Base-by-base conservation (phyloP, 1,140 invertebrate species). In the Dendrolimus punctatus region DNA sequence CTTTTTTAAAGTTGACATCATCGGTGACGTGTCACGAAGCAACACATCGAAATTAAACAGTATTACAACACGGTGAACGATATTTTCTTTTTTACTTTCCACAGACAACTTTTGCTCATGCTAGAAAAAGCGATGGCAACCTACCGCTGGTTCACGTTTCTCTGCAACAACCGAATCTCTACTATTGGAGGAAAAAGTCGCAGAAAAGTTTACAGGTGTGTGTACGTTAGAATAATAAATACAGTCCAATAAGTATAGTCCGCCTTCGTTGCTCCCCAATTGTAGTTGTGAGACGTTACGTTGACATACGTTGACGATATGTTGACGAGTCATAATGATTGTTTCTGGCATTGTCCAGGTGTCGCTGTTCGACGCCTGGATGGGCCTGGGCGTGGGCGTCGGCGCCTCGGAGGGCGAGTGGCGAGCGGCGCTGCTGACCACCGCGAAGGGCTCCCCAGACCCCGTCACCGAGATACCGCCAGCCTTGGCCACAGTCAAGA, bases 391-490 rank as follows among this genome's bases (percentile, higher is more conserved):
- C 8, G 78, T 81, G n/a, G n/a, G n/a, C n/a, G n/a, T n/a, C 7
- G 64, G 64, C 7, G 81, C 58, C 7, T 50, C 49, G 4, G 68
- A 77, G 49, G 71, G 75, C 0, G 88, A 92, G 68, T 94, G 90
- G 75, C 81, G 75, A 44, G 60, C 84, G 9, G 64, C 80, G 46
- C 59, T 94, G 23, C 65, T 94, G 23, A 92, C 93, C 80, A 95
- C 94, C 0, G 90, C 91, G 58, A 87, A 87, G 37, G 95, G 95
- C 0, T 89, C 91, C 51, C 89, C 91, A 0, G 89, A 95, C 85
- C 88, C 90, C 4, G 90, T 91, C 49, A 96, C 94, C 5, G 95
- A 95, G 23, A 94, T 96, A 58, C 91, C 92, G 4, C 94, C 95
- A 1, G 91, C 94, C 1, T 90, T 96, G 49, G 86, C 91, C 46